These are phyloP conservation scores for Neocrepidodera transversa DNA, from an alignment of 2,888 invertebrate species.

Conservation along the genomic window DNA sequence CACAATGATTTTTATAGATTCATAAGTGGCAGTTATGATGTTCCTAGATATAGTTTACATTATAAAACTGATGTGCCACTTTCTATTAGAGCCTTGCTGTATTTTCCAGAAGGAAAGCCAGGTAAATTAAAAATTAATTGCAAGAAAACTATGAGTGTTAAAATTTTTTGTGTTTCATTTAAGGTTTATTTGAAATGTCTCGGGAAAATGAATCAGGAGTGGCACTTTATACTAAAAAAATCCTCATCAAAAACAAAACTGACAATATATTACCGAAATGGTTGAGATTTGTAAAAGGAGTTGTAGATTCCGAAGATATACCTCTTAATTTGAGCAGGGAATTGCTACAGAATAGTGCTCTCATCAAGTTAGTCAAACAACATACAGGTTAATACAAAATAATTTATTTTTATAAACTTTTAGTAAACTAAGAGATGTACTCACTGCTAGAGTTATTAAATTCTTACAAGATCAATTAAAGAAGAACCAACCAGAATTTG, in stretches of 20 bases:
- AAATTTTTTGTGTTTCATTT: too few relatives aligned
- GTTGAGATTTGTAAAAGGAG: constrained; percentile 95
- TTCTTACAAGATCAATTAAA: constrained; percentile 85
- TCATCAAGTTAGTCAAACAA: constrained; percentile 73
- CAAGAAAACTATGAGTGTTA: too few relatives aligned
- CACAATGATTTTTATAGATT: constrained; percentile 94
- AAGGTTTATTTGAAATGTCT: constrained; percentile 87
- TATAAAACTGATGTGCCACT: constrained; percentile 93
- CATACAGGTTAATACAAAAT: not conserved
- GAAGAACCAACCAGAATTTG: constrained; percentile 83
- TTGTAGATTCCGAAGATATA: constrained; percentile 98
- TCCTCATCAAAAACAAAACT: constrained; percentile 90
- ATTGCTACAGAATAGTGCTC: constrained; percentile 89
- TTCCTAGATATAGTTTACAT: constrained; percentile 88
- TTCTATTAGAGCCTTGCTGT: constrained; percentile 88
- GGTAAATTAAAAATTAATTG: too few relatives aligned
- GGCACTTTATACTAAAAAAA: constrained; percentile 89
- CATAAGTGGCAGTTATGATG: constrained; percentile 84
- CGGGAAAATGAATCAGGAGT: constrained; percentile 86
- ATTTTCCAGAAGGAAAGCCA: constrained; percentile 87
- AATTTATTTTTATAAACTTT: constrained; percentile 26
- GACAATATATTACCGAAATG: constrained; percentile 93
- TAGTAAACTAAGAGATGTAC: constrained; percentile 82
- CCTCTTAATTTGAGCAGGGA: constrained; percentile 96
- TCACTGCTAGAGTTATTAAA: constrained; percentile 83